phyloP scores from a whole-genome alignment of 2,113 vertebrate species.

The Rhabdomys dilectus region DNA sequence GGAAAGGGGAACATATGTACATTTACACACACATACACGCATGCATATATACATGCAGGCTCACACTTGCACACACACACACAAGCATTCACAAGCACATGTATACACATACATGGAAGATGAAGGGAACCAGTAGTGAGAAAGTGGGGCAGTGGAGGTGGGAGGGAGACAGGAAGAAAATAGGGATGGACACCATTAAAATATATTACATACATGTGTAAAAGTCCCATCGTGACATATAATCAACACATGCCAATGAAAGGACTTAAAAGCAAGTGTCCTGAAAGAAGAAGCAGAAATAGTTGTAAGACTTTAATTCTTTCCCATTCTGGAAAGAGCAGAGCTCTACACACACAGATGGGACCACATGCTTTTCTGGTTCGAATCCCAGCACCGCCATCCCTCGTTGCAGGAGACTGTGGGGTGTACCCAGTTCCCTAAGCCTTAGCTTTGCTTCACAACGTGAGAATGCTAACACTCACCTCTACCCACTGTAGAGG shows the following conservation, averaged over 20 bases:
- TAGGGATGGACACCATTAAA: neutral
- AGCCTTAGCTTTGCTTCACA: slow-evolving; percentile 34
- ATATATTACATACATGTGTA: neutral
- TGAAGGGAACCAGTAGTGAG: neutral
- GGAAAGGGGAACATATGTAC: neutral
- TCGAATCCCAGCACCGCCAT: neutral
- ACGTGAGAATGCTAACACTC: neutral
- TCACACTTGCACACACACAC: neutral
- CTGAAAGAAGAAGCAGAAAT: neutral
- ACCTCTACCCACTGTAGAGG: neutral
- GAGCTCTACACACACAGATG: neutral
- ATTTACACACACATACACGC: neutral
- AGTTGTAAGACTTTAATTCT: neutral
- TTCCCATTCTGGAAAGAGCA: neutral
- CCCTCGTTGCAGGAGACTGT: neutral
- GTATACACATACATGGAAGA: neutral
- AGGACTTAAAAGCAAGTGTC: neutral
- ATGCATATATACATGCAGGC: neutral
- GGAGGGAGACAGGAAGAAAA: neutral
- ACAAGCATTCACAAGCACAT: neutral
- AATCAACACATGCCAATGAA: neutral
- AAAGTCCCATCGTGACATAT: neutral
- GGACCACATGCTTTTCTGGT: neutral
- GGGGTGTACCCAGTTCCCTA: neutral
- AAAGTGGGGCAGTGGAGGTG: neutral